Conservation (phyloP, 1,140 invertebrate species). For the Galleria mellonella region DNA sequence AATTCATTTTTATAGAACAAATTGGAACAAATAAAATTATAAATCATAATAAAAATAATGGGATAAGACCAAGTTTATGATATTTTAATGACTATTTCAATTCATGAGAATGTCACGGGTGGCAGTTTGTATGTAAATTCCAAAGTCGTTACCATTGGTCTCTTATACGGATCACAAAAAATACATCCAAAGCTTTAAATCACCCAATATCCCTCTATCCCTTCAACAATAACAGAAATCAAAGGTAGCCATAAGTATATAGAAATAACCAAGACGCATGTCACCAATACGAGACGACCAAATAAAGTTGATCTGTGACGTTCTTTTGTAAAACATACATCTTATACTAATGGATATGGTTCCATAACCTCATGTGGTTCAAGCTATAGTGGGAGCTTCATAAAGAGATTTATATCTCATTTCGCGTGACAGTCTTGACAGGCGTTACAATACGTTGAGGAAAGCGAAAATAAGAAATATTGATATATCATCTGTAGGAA, state of each 20-base stretch:
- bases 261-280: slow-evolving; percentile 5
- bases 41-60: too few relatives aligned
- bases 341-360: not conserved
- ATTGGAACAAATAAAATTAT: too few relatives aligned
- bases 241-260: slow-evolving; percentile 2
- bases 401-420: slow-evolving; percentile 18
- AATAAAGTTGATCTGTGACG: not conserved
- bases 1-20: too few relatives aligned
- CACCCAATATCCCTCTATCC: too few relatives aligned
- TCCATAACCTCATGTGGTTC: not conserved
- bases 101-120: too few relatives aligned
- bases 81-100: too few relatives aligned
- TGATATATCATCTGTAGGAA: slow-evolving; percentile 1
- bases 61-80: too few relatives aligned
- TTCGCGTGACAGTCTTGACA: slow-evolving; percentile 16
- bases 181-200: too few relatives aligned
- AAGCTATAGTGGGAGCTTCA: slow-evolving; percentile 3
- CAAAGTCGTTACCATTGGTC: too few relatives aligned
- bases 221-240: slow-evolving; percentile 1
- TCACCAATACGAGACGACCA: slow-evolving; percentile 5
- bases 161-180: too few relatives aligned
- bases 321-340: not conserved
- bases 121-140: too few relatives aligned
- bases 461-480: slow-evolving; percentile 13
- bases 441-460: slow-evolving; percentile 6